phyloP scores from a whole-genome alignment of 2,888 invertebrate species.

The Panzeria rudis region DNA sequence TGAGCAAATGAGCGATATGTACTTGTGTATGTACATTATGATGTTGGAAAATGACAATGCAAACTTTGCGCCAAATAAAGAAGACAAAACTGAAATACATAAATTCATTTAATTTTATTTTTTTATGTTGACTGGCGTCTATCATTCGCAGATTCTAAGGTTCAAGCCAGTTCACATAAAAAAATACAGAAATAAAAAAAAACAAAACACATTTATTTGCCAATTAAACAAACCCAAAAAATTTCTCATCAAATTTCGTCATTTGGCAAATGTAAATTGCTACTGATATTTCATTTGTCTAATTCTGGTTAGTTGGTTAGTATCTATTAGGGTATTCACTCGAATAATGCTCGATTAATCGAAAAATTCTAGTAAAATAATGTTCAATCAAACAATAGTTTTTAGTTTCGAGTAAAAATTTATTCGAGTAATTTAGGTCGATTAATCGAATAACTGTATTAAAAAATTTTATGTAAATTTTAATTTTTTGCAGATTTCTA shows the following conservation, averaged over 20 bases:
- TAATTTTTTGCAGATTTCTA: too few relatives aligned
- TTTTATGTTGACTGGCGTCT: constrained; percentile 38
- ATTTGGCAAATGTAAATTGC: constrained; percentile 42
- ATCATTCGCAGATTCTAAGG: neutral
- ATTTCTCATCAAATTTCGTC: constrained; percentile 18
- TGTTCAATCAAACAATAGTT: too few relatives aligned
- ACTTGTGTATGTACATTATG: neutral
- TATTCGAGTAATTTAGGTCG: too few relatives aligned
- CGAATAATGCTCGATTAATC: too few relatives aligned
- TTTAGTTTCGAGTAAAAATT: too few relatives aligned
- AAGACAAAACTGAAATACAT: constrained; percentile 19
- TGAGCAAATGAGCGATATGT: too few relatives aligned
- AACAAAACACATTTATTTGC: constrained; percentile 26
- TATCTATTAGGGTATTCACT: too few relatives aligned
- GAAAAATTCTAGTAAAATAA: too few relatives aligned
- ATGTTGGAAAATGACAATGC: constrained; percentile 9
- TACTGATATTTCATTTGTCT: neutral
- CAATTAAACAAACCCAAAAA: constrained; percentile 31
- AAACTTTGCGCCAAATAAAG: constrained; percentile 37
- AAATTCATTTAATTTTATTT: neutral
- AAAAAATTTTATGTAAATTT: too few relatives aligned
- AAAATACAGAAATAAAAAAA: constrained; percentile 4
- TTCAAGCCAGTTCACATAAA: constrained; percentile 29
- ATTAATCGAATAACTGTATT: too few relatives aligned
- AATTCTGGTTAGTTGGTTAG: neutral